Conservation (phyloP, 2,113 vertebrate genomes). For the Serilophus lunatus region DNA sequence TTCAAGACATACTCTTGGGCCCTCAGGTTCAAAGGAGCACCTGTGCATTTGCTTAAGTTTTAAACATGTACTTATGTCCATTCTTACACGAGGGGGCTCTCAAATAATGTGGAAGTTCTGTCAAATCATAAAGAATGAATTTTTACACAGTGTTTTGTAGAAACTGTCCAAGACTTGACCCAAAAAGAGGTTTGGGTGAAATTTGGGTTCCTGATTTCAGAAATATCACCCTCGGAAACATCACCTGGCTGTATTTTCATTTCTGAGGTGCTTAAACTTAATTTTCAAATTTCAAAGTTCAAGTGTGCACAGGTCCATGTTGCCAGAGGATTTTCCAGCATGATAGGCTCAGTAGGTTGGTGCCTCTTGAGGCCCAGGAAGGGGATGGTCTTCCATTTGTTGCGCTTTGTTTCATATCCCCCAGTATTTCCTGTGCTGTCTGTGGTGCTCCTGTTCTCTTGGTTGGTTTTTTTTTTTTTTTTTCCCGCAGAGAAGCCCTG, state of each 20-base stretch:
- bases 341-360: rapidly evolving
- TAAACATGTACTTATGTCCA: background rate
- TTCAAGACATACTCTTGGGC: background rate
- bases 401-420: background rate
- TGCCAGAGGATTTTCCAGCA: background rate
- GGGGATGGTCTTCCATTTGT: background rate
- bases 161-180: background rate
- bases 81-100: background rate
- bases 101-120: background rate
- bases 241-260: background rate
- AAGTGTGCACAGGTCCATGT: background rate
- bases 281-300: background rate
- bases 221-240: background rate
- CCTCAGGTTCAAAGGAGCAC: background rate
- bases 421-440: background rate
- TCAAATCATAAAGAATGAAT: background rate
- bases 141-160: background rate
- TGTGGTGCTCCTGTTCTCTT: background rate
- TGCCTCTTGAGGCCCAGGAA: background rate
- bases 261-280: background rate
- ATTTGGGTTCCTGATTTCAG: background rate
- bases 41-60: background rate
- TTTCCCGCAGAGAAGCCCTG: background rate
- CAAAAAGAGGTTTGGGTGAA: background rate
- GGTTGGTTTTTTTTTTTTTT: background rate